A percentile compares a stretch with the other conserved stretches of the same genome.
phyloP scores from a whole-genome alignment of 2,888 invertebrate species.

The Apodemia mormo region DNA sequence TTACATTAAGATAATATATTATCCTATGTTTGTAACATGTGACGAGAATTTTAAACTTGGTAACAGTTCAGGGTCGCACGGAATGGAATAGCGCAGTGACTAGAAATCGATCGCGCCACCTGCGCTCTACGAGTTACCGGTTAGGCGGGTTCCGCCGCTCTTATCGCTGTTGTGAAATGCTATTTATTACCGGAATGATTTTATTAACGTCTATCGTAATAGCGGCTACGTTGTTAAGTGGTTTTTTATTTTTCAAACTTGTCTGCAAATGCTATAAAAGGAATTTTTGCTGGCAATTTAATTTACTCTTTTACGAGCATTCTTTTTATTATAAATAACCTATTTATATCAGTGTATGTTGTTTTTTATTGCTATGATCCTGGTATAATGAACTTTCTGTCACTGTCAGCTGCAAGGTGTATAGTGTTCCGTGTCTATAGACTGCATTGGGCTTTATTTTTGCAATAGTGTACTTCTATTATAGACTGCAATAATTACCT shows the following conservation, averaged over 20 bases:
- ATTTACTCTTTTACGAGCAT: slow-evolving; percentile 3
- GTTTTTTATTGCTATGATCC: neutral
- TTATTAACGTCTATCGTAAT: slow-evolving; percentile 59
- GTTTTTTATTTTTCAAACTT: slow-evolving; percentile 12
- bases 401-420: neutral
- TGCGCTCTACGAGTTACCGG: slow-evolving; percentile 54
- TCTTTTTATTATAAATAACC: slow-evolving; percentile 6
- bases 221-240: slow-evolving; percentile 11
- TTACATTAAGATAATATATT: neutral
- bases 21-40: neutral
- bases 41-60: neutral
- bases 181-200: slow-evolving; percentile 59
- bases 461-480: too few relatives aligned
- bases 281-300: slow-evolving; percentile 1
- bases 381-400: neutral
- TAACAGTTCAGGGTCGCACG: slow-evolving; percentile 7
- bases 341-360: neutral
- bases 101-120: slow-evolving; percentile 44
- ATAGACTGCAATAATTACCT: too few relatives aligned
- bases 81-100: slow-evolving; percentile 14
- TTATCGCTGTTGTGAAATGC: slow-evolving; percentile 48
- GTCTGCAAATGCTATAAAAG: slow-evolving; percentile 15
- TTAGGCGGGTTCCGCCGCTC: slow-evolving; percentile 53
- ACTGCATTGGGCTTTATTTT: too few relatives aligned
- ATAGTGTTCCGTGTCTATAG: too few relatives aligned